Percentiles rank a stretch among this genome's conserved stretches.
Evolutionary conservation across 2,888 invertebrate species (phyloP).

Genomic region (Cerceris ruficornis): DNA sequence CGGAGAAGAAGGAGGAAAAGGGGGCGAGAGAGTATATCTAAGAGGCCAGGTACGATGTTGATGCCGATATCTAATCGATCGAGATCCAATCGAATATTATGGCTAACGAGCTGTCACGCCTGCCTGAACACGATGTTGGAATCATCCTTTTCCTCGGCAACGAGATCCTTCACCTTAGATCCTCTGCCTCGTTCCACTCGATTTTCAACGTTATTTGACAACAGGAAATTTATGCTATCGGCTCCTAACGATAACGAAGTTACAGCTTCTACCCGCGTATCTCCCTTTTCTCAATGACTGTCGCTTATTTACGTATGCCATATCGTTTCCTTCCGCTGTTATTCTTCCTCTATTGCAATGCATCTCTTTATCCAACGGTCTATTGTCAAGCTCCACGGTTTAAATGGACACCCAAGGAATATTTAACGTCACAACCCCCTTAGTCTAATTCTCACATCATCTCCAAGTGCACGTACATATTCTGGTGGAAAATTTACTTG

Average conservation of each 20-base stretch:
- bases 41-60: constrained; percentile 61
- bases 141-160: constrained; percentile 51
- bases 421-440: no score
- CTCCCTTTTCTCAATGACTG: neutral
- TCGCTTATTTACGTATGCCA: no score
- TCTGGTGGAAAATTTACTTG: no score
- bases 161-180: constrained; percentile 54
- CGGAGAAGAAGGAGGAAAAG: constrained; percentile 6
- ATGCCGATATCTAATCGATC: constrained; percentile 71
- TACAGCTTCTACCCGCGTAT: neutral
- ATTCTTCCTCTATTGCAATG: no score
- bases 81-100: constrained; percentile 76
- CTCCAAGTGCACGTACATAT: no score
- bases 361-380: no score
- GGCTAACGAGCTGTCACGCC: constrained; percentile 76
- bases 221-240: constrained; percentile 36
- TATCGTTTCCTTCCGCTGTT: no score
- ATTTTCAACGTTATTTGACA: constrained; percentile 42
- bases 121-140: constrained; percentile 68
- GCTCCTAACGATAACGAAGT: constrained; percentile 11
- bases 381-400: no score
- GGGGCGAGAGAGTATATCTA: constrained; percentile 37
- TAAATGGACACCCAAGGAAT: no score
- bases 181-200: constrained; percentile 19
- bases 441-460: no score